These are phyloP conservation scores for Neodiprion pinetum DNA, from an alignment of 1,140 invertebrate genomes.

Conservation along the genomic window DNA sequence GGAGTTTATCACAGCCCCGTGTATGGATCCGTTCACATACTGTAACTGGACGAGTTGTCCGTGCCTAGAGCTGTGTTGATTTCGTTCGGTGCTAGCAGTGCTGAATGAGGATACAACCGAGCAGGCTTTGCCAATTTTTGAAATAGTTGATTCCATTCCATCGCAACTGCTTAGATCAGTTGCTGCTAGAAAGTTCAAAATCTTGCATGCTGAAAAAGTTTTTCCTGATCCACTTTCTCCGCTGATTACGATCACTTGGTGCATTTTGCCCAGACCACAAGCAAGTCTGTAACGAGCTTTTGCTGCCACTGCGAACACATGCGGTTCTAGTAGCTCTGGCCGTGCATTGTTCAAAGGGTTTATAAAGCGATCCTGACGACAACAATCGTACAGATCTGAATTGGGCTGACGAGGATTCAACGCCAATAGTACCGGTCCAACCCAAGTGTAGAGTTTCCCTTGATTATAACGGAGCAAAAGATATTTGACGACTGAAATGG, in stretches of 20 bases:
- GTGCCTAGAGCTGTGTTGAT: constrained; percentile 70
- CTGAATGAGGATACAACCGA: constrained; percentile 45
- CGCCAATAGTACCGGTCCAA: constrained; percentile 47
- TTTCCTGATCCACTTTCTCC: constrained; percentile 61
- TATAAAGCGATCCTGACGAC: background rate
- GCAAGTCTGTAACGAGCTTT: constrained; percentile 34
- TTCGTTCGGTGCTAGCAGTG: constrained; percentile 70
- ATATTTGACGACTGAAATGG: constrained; percentile 41
- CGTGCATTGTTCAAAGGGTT: background rate
- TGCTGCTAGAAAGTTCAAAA: constrained; percentile 52
- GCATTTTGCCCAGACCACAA: constrained; percentile 37
- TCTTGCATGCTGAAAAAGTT: constrained; percentile 55
- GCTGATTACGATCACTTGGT: constrained; percentile 55
- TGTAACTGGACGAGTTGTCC: constrained; percentile 58
- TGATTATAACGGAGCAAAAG: constrained; percentile 40
- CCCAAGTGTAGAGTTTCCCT: constrained; percentile 52
- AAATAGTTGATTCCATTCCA: background rate
- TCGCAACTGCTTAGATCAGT: constrained; percentile 21
- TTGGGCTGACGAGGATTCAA: constrained; percentile 44
- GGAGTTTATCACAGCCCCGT: constrained; percentile 69
- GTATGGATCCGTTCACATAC: constrained; percentile 65
- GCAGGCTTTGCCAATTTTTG: constrained; percentile 24
- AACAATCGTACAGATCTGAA: constrained; percentile 27
- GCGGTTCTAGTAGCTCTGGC: constrained; percentile 26
- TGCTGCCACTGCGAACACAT: constrained; percentile 36